These are phyloP conservation scores for Poeciliopsis turrubarensis DNA, from an alignment of 2,113 vertebrate species.

Conservation along the genomic window DNA sequence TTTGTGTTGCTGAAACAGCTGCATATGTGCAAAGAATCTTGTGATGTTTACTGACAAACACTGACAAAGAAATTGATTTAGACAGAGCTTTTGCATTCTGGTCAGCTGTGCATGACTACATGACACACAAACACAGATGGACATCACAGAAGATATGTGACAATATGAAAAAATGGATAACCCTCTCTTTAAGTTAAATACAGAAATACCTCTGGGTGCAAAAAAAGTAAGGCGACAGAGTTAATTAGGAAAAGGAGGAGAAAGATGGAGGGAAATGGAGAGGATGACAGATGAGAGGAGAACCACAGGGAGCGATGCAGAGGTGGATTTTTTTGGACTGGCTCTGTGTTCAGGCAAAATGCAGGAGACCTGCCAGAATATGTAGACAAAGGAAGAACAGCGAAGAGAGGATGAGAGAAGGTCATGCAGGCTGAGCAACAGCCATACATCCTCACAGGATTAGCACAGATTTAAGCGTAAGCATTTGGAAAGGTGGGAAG, in stretches of 20 bases:
- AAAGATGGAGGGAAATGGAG: conserved; percentile 13
- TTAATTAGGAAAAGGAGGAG: conserved; percentile 21
- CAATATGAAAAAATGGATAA: not conserved
- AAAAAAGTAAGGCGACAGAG: conserved; percentile 23
- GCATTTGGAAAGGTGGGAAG: conserved; percentile 26
- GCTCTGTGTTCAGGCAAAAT: conserved; percentile 55
- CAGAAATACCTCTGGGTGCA: conserved; percentile 10
- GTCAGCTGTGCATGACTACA: conserved; percentile 42
- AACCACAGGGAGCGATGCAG: conserved; percentile 38
- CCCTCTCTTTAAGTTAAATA: conserved; percentile 8
- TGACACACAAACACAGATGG: conserved; percentile 1
- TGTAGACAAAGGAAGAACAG: conserved; percentile 51
- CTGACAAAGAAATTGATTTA: conserved; percentile 32
- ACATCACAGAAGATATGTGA: not conserved
- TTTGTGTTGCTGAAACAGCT: conserved; percentile 19
- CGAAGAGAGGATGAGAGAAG: conserved; percentile 49
- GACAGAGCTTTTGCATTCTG: conserved; percentile 31
- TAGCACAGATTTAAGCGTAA: conserved; percentile 18
- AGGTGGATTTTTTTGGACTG: conserved; percentile 46
- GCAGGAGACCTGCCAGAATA: conserved; percentile 41
- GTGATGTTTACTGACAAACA: conserved; percentile 19
- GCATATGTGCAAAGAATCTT: conserved; percentile 15
- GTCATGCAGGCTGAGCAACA: conserved; percentile 45
- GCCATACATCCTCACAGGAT: conserved; percentile 11
- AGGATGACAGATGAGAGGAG: conserved; percentile 38